Percentiles rank a stretch among this genome's conserved stretches.
phyloP scores from a whole-genome alignment of 1,140 invertebrate genomes.

The Laupala kohalensis region DNA sequence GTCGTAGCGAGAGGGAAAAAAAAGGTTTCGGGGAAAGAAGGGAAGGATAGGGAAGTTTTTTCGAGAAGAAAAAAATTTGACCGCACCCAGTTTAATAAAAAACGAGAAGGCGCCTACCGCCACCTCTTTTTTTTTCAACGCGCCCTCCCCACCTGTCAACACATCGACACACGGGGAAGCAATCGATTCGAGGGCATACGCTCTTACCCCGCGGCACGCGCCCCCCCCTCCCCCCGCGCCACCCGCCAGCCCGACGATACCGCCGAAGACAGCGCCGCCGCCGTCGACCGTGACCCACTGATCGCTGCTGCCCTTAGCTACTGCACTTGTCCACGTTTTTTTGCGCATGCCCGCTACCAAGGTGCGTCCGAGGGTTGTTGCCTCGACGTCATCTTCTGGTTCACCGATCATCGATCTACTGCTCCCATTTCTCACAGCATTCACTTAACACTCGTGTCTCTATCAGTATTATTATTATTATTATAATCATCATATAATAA shows the following conservation, averaged over 20 bases:
- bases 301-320: conserved; percentile 15
- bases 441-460: too few species aligned
- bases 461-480: too few species aligned
- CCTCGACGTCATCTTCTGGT: too few species aligned
- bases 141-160: not conserved
- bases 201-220: conserved; percentile 29
- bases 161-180: not conserved
- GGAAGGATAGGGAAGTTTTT: not conserved
- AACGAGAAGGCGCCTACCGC: not conserved
- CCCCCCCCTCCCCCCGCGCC: conserved; percentile 6
- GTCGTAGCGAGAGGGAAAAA: too few species aligned
- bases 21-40: not conserved
- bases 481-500: too few species aligned
- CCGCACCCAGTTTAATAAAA: conserved; percentile 1
- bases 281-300: not conserved
- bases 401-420: too few species aligned
- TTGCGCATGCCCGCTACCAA: not conserved
- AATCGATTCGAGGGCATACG: conserved; percentile 32
- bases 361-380: not conserved
- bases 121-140: too few species aligned
- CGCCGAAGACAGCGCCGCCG: too few species aligned
- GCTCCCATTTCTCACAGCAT: too few species aligned
- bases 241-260: too few species aligned
- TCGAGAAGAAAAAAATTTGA: conserved; percentile 1
- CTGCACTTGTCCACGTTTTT: not conserved